Evolutionary conservation across 2,888 invertebrate genomes (phyloP).

Genomic region (Ormyrus pomaceus): DNA sequence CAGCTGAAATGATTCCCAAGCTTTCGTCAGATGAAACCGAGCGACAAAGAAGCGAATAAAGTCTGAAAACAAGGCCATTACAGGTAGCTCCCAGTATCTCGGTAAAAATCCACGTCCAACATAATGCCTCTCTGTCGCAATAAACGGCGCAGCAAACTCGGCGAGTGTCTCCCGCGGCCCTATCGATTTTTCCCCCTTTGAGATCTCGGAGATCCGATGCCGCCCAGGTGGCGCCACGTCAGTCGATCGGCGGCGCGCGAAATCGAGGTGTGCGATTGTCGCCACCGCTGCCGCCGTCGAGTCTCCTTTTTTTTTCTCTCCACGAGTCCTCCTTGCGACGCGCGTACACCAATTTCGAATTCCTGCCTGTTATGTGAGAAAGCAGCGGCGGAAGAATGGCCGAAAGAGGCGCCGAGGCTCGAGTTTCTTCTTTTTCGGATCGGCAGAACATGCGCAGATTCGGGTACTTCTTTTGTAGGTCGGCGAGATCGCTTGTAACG

Average conservation of each 20-base stretch:
- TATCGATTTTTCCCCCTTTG: conserved; percentile 16
- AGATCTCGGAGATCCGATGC: conserved; percentile 53
- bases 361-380: conserved; percentile 25
- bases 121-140: conserved; percentile 42
- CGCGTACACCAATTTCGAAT: conserved; percentile 49
- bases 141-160: conserved; percentile 13
- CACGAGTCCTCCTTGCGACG: conserved; percentile 8
- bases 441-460: neutral
- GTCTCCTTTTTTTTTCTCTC: conserved; percentile 1
- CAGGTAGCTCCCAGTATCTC: neutral
- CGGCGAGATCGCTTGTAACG: neutral
- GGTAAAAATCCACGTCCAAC: conserved; percentile 24
- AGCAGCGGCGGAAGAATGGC: conserved; percentile 24
- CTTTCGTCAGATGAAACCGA: neutral
- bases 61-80: too few species aligned
- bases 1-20: too few species aligned
- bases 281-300: conserved; percentile 1
- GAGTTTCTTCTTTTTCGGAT: neutral
- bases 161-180: neutral
- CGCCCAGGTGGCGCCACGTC: conserved; percentile 57
- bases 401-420: neutral
- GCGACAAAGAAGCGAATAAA: neutral
- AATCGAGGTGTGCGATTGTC: conserved; percentile 33
- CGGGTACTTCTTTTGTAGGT: neutral
- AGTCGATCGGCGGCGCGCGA: conserved; percentile 32